A percentile compares a stretch with the other conserved stretches of the same genome.
Conservation (phyloP, 2,888 invertebrate species). For the Meganola albula region DNA sequence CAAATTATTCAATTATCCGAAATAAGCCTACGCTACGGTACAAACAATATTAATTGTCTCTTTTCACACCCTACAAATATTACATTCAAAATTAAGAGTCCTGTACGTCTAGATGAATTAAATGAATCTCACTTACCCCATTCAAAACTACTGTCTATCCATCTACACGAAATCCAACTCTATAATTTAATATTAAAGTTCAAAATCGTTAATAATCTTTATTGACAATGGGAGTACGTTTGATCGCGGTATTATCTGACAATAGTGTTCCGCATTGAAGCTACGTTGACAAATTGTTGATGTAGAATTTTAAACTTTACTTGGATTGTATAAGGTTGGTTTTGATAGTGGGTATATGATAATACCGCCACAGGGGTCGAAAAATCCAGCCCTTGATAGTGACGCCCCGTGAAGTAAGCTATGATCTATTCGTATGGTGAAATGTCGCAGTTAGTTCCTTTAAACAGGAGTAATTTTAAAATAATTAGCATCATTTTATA, state of each 20-base stretch:
- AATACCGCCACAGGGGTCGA: constrained; percentile 69
- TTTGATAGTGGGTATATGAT: constrained; percentile 34
- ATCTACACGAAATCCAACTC: constrained; percentile 27
- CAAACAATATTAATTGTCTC: constrained; percentile 29
- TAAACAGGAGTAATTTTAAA: too few relatives aligned
- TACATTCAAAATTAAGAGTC: constrained; percentile 67
- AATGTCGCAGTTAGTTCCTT: constrained; percentile 40
- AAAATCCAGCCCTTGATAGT: constrained; percentile 67
- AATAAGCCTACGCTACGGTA: too few relatives aligned
- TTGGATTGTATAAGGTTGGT: constrained; percentile 33
- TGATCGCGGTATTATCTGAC: constrained; percentile 73
- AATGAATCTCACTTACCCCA: constrained; percentile 71
- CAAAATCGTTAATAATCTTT: constrained; percentile 15
- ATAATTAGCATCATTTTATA: too few relatives aligned
- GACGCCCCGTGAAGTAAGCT: constrained; percentile 76
- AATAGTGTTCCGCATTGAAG: constrained; percentile 72
- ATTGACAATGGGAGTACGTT: constrained; percentile 63
- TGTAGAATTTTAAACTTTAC: constrained; percentile 38
- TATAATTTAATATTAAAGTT: constrained; percentile 25
- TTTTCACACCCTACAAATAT: constrained; percentile 33
- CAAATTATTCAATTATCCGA: too few relatives aligned
- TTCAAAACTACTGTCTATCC: constrained; percentile 26
- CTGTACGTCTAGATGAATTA: constrained; percentile 71
- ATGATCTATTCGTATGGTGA: constrained; percentile 69
- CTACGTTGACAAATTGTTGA: constrained; percentile 56